Conservation (phyloP, 2,113 vertebrate genomes). For the Megaceryle torquata region DNA sequence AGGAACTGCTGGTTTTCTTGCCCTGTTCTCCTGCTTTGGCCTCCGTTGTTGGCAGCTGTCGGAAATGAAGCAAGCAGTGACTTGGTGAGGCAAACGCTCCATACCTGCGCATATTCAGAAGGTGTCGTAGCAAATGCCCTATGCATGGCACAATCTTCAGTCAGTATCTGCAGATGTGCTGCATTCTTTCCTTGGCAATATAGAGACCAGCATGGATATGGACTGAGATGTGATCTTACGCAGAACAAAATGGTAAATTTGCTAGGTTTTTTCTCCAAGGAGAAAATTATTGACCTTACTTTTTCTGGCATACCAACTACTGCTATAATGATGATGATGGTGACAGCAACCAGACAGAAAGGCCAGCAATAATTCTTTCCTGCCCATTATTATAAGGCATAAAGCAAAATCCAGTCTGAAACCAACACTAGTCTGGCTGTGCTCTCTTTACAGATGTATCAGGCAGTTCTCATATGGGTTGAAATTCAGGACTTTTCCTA, state of each 20-base stretch:
- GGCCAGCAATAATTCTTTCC: conserved; percentile 55
- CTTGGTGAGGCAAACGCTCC: not conserved
- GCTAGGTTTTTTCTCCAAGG: conserved; percentile 36
- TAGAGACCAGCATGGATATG: not conserved
- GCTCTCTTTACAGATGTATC: not conserved
- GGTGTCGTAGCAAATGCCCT: not conserved
- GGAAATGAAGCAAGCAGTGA: not conserved
- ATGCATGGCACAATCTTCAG: not conserved
- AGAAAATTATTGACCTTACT: conserved; percentile 54
- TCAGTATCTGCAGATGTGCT: not conserved
- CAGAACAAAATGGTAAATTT: conserved; percentile 14
- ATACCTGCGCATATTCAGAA: not conserved
- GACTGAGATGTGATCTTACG: conserved; percentile 10
- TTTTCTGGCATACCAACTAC: conserved; percentile 40
- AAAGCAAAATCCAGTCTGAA: conserved; percentile 26
- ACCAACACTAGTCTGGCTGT: not conserved
- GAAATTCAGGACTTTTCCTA: not conserved
- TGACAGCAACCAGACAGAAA: conserved; percentile 40
- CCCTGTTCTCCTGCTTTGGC: not conserved
- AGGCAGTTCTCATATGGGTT: not conserved
- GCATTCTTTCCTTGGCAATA: not conserved
- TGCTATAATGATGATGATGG: conserved; percentile 34
- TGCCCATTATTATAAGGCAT: conserved; percentile 50
- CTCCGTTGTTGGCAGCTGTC: not conserved
- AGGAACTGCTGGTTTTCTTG: conserved; percentile 1